Evolutionary conservation across 2,797 vertebrate genomes (phyloP).

Genomic region (Anas capensis): DNA sequence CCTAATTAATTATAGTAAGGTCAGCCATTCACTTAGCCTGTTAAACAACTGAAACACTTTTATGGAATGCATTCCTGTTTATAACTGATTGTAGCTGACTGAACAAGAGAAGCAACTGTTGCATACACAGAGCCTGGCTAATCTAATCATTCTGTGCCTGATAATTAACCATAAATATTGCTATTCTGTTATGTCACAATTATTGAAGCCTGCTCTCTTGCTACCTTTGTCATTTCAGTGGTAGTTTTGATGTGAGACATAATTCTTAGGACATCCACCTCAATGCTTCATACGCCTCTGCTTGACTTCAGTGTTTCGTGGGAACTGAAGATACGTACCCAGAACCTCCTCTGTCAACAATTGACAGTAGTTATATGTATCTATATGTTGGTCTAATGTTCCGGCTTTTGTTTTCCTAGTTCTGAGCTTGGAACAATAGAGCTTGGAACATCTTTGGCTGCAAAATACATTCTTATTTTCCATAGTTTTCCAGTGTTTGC

Average conservation of each 20-base stretch:
- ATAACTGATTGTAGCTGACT: not conserved
- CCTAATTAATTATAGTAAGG: slow-evolving; percentile 27
- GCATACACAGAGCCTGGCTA: not conserved
- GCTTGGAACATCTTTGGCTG: not conserved
- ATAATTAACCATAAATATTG: slow-evolving; percentile 14
- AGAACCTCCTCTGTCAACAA: not conserved
- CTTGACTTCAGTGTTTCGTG: not conserved
- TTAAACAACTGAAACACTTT: slow-evolving; percentile 28
- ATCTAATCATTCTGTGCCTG: not conserved
- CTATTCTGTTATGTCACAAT: not conserved
- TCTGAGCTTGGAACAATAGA: not conserved
- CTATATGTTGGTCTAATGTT: not conserved
- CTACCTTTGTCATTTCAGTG: not conserved
- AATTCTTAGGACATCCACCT: not conserved
- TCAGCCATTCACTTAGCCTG: slow-evolving; percentile 22
- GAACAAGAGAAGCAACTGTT: not conserved
- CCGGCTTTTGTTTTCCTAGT: not conserved
- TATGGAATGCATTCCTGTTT: slow-evolving; percentile 18
- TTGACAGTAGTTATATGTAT: not conserved
- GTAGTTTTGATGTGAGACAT: not conserved
- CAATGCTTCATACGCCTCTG: not conserved
- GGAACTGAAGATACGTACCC: not conserved
- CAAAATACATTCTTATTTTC: not conserved
- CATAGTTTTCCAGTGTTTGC: not conserved
- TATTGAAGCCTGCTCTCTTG: not conserved